Evolutionary conservation across 1,140 invertebrate species (phyloP).

Genomic region (Drosophila burlai): DNA sequence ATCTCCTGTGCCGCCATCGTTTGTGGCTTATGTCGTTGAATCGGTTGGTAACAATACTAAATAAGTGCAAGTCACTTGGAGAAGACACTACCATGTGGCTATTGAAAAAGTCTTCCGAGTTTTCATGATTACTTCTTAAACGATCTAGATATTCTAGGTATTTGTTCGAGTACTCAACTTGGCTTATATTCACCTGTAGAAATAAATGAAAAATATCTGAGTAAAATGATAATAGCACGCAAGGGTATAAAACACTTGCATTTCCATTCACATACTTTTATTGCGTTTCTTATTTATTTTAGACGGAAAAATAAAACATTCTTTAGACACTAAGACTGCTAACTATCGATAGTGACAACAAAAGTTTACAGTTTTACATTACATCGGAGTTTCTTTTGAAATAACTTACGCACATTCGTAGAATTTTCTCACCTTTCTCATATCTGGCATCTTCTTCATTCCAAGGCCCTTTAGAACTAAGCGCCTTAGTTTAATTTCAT

Average conservation of each 20-base stretch:
- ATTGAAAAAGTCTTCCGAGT: neutral
- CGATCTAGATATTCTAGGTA: slow-evolving; percentile 75
- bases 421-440: slow-evolving; percentile 64
- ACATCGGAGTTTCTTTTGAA: neutral
- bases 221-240: neutral
- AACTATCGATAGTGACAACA: neutral
- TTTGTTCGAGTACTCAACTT: slow-evolving; percentile 78
- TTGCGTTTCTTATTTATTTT: neutral
- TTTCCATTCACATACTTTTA: too few relatives aligned
- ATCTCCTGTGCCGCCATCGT: slow-evolving; percentile 30
- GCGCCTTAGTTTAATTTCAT: slow-evolving; percentile 55
- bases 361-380: neutral
- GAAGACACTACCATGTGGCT: neutral
- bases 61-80: slow-evolving; percentile 40
- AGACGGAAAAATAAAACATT: neutral
- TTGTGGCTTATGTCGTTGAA: slow-evolving; percentile 44
- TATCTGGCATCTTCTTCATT: slow-evolving; percentile 68
- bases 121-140: slow-evolving; percentile 33
- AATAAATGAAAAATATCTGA: slow-evolving; percentile 7
- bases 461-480: slow-evolving; percentile 71
- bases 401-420: neutral
- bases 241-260: too few relatives aligned
- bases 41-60: slow-evolving; percentile 62
- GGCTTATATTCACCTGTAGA: slow-evolving; percentile 80
- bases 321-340: neutral